Evolutionary conservation across 1,140 invertebrate species (phyloP).

Genomic region (Melanaphis sacchari): DNA sequence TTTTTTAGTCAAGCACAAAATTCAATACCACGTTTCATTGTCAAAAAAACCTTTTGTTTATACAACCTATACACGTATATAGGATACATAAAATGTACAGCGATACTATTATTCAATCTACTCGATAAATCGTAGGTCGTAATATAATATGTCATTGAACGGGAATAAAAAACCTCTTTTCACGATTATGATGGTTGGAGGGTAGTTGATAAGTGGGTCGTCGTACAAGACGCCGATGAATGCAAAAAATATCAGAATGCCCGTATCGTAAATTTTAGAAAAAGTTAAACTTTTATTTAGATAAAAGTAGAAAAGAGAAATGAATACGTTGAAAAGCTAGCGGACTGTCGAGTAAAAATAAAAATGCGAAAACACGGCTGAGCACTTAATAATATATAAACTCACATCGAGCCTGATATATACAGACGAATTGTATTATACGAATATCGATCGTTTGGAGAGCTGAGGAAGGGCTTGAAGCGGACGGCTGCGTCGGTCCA

Average conservation of each 20-base stretch:
- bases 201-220: neutral
- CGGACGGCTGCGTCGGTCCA: neutral
- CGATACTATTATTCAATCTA: neutral
- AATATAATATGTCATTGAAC: neutral
- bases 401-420: neutral
- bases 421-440: neutral
- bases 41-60: neutral
- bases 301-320: neutral
- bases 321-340: neutral
- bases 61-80: neutral
- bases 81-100: neutral
- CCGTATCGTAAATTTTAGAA: neutral
- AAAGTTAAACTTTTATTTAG: neutral
- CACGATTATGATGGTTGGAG: neutral
- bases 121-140: neutral
- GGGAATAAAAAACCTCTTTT: neutral
- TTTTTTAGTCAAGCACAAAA: neutral
- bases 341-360: neutral
- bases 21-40: neutral
- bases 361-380: neutral
- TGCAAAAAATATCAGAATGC: neutral
- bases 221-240: neutral
- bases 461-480: neutral
- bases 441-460: neutral
- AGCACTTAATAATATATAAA: conserved; percentile 17